Evolutionary conservation across 2,113 vertebrate genomes (phyloP), one percentile per base, ranked within the genome.

Genomic region (Pseudois nayaur): DNA sequence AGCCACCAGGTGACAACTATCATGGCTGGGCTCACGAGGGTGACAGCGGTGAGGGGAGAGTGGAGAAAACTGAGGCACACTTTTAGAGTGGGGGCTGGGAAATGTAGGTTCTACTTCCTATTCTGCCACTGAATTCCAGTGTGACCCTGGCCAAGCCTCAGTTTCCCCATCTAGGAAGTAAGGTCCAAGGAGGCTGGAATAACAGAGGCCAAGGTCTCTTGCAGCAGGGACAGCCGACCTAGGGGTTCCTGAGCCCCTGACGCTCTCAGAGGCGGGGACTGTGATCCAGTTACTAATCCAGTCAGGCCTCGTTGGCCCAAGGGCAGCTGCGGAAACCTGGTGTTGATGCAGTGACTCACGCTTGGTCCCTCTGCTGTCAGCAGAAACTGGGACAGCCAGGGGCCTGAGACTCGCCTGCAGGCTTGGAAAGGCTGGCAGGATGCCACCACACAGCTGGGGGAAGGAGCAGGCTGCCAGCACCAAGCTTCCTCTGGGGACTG

Each of bases 201-300:
- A 29, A 48, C 17, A 16, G 52, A 48, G 11, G 3, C 27, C 78
- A 4, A 62, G 40, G 62, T 85, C 92, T 76, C 40, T 57, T 23
- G 19, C 57, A 55, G 48, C n/a, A 19, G 88, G 17, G 43, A 93
- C n/a, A 19, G 52, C 31, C 59, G 21, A 23, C 50, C 43, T 40
- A 10, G 31, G 27, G 31, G 83, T n/a, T 50, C 67, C 81, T 62
- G 57, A 78, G 89, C 64, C 48, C 21, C 71, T 23, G 50, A 36
- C 0, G 31, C 29, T 91, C 43, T 50, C 57, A 23, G 88, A 64
- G 95, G 92, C n/a, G 59, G 96, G 45, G n/a, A 33, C 91, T 54
- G 31, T 94, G 97, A 93, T 94, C 97, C 91, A 98, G 89, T 97
- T 97, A 91, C 98, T 97, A 98, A 97, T 93, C 89, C 55, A 23